Evolutionary conservation across 2,797 vertebrate genomes (phyloP).

Genomic region (Characodon lateralis): DNA sequence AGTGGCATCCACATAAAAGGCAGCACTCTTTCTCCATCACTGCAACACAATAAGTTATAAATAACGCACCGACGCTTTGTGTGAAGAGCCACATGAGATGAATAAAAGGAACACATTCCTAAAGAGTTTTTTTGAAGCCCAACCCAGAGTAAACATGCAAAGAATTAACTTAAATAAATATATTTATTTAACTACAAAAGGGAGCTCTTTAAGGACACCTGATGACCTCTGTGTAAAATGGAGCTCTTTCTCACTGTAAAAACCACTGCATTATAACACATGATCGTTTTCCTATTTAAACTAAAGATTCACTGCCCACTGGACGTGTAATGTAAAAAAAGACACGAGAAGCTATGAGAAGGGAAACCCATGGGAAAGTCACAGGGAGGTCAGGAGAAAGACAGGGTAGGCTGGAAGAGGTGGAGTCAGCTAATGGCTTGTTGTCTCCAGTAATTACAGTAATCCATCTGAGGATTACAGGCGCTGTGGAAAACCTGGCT

Average conservation of each 20-base stretch:
- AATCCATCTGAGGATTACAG: slow-evolving; percentile 65
- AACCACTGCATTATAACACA: slow-evolving; percentile 1
- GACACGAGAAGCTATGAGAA: not conserved
- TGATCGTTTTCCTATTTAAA: not conserved
- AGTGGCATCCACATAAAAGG: slow-evolving; percentile 12
- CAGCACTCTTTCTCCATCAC: slow-evolving; percentile 4
- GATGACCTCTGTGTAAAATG: not conserved
- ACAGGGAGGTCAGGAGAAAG: slow-evolving; percentile 5
- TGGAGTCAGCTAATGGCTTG: slow-evolving; percentile 44
- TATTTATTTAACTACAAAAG: too few relatives aligned
- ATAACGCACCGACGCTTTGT: slow-evolving; percentile 15
- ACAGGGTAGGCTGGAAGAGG: slow-evolving; percentile 20
- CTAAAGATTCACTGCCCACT: not conserved
- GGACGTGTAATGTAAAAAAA: slow-evolving; percentile 8
- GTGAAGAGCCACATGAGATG: not conserved
- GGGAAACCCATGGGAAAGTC: not conserved
- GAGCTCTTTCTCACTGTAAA: not conserved
- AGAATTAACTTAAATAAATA: not conserved
- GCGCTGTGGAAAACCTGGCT: slow-evolving; percentile 21
- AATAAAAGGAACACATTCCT: slow-evolving; percentile 26
- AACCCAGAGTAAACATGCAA: slow-evolving; percentile 37
- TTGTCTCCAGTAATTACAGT: slow-evolving; percentile 71
- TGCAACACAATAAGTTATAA: slow-evolving; percentile 28
- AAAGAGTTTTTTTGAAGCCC: slow-evolving; percentile 38
- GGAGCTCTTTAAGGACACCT: not conserved